These are phyloP conservation scores for Istiophorus platypterus DNA, from an alignment of 2,113 vertebrate genomes.

Conservation along the genomic window DNA sequence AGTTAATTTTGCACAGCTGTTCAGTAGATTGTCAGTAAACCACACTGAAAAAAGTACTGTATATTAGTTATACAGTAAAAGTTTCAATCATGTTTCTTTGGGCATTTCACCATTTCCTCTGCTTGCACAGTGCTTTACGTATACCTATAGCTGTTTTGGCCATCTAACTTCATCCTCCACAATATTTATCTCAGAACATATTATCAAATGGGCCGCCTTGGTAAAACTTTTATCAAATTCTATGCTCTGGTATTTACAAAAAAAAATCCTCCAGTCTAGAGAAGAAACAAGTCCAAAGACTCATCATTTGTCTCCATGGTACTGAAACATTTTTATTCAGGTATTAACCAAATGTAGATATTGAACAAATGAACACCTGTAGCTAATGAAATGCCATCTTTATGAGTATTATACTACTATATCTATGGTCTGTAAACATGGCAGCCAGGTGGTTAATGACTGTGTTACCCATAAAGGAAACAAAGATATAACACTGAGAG, in stretches of 20 bases:
- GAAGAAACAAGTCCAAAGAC: constrained; percentile 1
- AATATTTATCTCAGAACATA: not conserved
- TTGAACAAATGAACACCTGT: constrained; percentile 1
- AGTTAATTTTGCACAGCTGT: too few relatives aligned
- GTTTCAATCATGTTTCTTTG: not conserved
- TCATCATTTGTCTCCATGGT: constrained; percentile 25
- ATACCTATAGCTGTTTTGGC: not conserved
- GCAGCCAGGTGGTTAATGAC: not conserved
- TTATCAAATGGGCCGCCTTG: not conserved
- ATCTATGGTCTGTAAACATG: not conserved
- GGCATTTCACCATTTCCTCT: constrained; percentile 79
- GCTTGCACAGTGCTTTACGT: constrained; percentile 54
- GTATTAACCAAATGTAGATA: not conserved
- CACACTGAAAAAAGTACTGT: too few relatives aligned
- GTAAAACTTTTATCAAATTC: constrained; percentile 22
- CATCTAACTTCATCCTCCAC: not conserved
- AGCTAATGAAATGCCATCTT: not conserved
- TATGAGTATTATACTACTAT: not conserved
- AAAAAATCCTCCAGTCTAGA: not conserved
- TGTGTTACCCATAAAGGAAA: not conserved
- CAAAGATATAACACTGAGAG: too few relatives aligned
- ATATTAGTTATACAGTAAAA: too few relatives aligned
- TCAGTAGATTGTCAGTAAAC: too few relatives aligned
- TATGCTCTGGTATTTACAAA: not conserved
- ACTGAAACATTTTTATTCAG: constrained; percentile 21